phyloP scores from a whole-genome alignment of 2,797 vertebrate genomes.

The Crenuchus spilurus region DNA sequence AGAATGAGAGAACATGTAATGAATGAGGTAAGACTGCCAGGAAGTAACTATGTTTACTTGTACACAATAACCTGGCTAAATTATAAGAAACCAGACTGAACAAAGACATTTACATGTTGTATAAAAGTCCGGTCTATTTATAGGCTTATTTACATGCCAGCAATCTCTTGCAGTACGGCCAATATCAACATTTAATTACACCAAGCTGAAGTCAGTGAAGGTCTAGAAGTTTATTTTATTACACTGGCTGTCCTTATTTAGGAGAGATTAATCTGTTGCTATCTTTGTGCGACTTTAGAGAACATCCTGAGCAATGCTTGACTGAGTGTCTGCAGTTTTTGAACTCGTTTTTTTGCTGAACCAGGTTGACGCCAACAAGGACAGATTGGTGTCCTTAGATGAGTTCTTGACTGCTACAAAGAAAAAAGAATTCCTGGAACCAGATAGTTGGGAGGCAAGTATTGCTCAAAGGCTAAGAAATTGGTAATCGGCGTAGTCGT shows the following conservation, averaged over 20 bases:
- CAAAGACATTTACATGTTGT: no score
- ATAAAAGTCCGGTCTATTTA: no score
- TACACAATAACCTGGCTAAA: no score
- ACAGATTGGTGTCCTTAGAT: slow-evolving; percentile 89
- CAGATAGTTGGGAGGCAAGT: slow-evolving; percentile 96
- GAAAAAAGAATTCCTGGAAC: slow-evolving; percentile 95
- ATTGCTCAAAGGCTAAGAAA: neutral
- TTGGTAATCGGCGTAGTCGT: neutral
- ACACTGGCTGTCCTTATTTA: no score
- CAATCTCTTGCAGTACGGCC: no score
- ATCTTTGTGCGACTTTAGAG: neutral
- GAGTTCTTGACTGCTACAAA: slow-evolving; percentile 92
- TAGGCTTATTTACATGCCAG: no score
- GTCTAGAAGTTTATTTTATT: no score
- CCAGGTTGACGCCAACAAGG: slow-evolving; percentile 89
- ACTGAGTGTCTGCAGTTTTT: neutral
- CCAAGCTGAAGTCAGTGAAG: no score
- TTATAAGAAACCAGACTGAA: no score
- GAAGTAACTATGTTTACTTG: no score
- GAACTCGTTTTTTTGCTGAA: neutral
- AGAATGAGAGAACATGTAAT: slow-evolving; percentile 98
- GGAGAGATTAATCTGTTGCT: no score
- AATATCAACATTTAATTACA: no score
- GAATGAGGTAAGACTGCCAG: slow-evolving; percentile 82
- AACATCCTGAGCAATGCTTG: neutral